Percentiles rank a stretch among this genome's conserved stretches.
These are phyloP conservation scores for Xenentodon cancila DNA, from an alignment of 2,797 vertebrate genomes.

Conservation along the genomic window DNA sequence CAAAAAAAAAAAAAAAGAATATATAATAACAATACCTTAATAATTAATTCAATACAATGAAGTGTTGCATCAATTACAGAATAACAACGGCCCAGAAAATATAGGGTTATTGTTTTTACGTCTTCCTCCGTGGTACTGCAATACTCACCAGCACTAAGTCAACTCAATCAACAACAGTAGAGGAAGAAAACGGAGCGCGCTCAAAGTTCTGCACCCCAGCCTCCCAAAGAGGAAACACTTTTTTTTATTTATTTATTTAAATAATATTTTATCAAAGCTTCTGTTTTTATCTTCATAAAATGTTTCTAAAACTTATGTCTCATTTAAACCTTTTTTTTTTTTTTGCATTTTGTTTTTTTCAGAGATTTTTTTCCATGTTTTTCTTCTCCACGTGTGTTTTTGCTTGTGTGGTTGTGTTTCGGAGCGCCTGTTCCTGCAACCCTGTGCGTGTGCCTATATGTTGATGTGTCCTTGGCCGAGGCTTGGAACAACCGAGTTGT, in stretches of 20 bases:
- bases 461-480: conserved; percentile 69
- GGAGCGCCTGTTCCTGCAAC: conserved; percentile 37
- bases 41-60: conserved; percentile 86
- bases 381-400: conserved; percentile 68
- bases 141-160: conserved; percentile 86
- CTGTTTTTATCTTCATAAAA: conserved; percentile 83
- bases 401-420: conserved; percentile 66
- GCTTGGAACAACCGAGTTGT: conserved; percentile 61
- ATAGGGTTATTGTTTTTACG: conserved; percentile 67
- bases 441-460: conserved; percentile 37
- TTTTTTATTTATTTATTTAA: conserved; percentile 74
- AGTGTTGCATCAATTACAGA: conserved; percentile 75
- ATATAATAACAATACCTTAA: conserved; percentile 82
- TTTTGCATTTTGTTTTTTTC: conserved; percentile 70
- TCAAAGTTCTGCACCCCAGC: conserved; percentile 70
- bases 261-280: conserved; percentile 88
- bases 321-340: conserved; percentile 68
- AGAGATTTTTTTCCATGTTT: conserved; percentile 50
- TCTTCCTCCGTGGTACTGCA: conserved; percentile 75
- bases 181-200: conserved; percentile 71
- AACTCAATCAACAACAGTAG: conserved; percentile 82
- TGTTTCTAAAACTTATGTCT: conserved; percentile 81
- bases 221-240: conserved; percentile 81
- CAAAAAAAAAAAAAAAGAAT: conserved; percentile 62
- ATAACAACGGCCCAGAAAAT: conserved; percentile 77